A percentile compares a stretch with the other conserved stretches of the same genome.
These are phyloP conservation scores for Drosophila azteca DNA, from an alignment of 1,140 invertebrate species.

Conservation along the genomic window DNA sequence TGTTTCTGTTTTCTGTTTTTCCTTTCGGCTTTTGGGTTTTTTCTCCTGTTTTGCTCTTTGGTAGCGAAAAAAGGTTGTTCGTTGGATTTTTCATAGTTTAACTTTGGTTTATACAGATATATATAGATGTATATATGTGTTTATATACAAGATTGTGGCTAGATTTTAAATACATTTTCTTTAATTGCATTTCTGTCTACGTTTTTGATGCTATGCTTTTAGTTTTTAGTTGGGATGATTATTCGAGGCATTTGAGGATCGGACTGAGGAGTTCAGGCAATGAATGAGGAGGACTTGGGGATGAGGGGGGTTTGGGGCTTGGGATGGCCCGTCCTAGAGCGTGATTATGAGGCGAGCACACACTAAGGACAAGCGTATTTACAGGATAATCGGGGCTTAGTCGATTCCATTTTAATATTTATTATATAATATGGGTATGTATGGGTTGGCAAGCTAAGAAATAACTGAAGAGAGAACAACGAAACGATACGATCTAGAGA, in stretches of 20 bases:
- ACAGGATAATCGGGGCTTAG: slow-evolving; percentile 67
- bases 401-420: slow-evolving; percentile 29
- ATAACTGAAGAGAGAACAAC: slow-evolving; percentile 53
- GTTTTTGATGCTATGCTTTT: slow-evolving; percentile 64
- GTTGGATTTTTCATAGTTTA: slow-evolving; percentile 73
- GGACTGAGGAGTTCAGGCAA: slow-evolving; percentile 40
- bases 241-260: slow-evolving; percentile 34
- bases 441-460: slow-evolving; percentile 43
- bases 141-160: slow-evolving; percentile 66
- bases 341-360: slow-evolving; percentile 50
- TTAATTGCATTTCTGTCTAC: slow-evolving; percentile 57
- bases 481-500: slow-evolving; percentile 58
- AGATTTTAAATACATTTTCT: slow-evolving; percentile 62
- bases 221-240: slow-evolving; percentile 35
- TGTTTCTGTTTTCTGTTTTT: slow-evolving; percentile 42
- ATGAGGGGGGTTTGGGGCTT: not conserved
- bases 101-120: slow-evolving; percentile 34
- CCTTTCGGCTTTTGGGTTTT: slow-evolving; percentile 42
- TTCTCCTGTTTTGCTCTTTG: slow-evolving; percentile 39
- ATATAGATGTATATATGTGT: slow-evolving; percentile 19
- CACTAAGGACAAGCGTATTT: slow-evolving; percentile 78
- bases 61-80: slow-evolving; percentile 78
- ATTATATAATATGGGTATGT: slow-evolving; percentile 33
- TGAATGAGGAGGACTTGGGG: slow-evolving; percentile 14
- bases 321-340: slow-evolving; percentile 35